A percentile compares a stretch with the other conserved stretches of the same genome.
Conservation (phyloP, 2,888 invertebrate species). For the Muschampia plurimacula region DNA sequence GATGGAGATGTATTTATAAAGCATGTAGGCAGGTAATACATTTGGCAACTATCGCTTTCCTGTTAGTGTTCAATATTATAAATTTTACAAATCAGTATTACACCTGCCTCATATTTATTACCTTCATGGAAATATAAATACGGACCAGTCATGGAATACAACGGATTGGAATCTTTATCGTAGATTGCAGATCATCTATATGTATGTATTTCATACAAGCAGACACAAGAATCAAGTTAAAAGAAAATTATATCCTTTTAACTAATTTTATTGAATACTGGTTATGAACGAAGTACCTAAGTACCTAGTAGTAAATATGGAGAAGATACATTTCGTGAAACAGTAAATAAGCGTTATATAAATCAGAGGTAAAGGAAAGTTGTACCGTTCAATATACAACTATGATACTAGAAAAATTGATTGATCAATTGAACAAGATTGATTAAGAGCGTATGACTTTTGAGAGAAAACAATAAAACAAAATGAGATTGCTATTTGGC, state of each 20-base stretch:
- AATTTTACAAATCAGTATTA: slow-evolving; percentile 13
- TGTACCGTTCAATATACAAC: neutral
- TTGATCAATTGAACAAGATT: neutral
- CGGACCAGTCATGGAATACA: slow-evolving; percentile 4
- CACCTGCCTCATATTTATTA: slow-evolving; percentile 27
- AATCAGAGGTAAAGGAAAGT: neutral
- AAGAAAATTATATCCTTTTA: neutral
- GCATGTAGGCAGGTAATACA: neutral
- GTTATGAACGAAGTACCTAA: no score
- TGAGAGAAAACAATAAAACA: neutral
- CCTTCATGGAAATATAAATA: slow-evolving; percentile 10
- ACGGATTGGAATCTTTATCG: slow-evolving; percentile 1
- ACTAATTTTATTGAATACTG: no score
- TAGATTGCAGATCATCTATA: neutral
- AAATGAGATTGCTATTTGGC: slow-evolving; percentile 9
- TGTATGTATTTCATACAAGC: neutral
- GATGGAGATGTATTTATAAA: slow-evolving; percentile 21
- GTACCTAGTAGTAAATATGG: no score
- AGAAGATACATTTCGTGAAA: neutral
- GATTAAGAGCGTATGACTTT: neutral
- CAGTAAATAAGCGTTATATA: neutral
- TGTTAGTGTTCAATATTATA: slow-evolving; percentile 14
- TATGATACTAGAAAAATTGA: neutral
- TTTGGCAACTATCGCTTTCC: slow-evolving; percentile 29
- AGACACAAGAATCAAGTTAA: neutral